Base-by-base conservation (phyloP, 2,113 vertebrate species). In the Oncorhynchus tshawytscha region DNA sequence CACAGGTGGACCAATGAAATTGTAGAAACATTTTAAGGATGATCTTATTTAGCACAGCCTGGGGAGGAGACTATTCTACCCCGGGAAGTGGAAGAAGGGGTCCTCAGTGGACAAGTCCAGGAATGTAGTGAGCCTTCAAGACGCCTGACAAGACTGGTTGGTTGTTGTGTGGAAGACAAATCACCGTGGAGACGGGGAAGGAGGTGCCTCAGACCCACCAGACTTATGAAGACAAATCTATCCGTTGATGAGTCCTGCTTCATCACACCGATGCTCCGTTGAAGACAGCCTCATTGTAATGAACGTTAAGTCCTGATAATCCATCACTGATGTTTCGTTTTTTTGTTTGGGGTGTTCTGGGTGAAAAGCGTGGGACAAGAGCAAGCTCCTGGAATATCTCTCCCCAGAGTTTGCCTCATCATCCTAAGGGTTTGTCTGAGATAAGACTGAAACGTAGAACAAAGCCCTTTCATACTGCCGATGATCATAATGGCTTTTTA, bases 161-260 rank as follows among this genome's bases (percentile, higher is more conserved):
- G 57, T 48, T 73, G 64, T 66, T 71, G 62, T 29, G 31, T 71
- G 34, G 70, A 77, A 82, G 80, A 83, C 76, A 79, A 78, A 86
- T 82, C 79, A 82, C 57, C 70, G 4, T 74, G 72, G 67, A 75
- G 82, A 88, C 86, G 78, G 67, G 72, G 13, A 67, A 74, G 66
- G 45, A 80, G 80, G 74, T 75, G 59, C 73, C 73, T 81, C 77
- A 73, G 39, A 54, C 31, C 77, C 75, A 84, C 83, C 87, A 83
- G 78, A 80, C 22, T 84, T 77, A 83, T 87, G 85, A 88, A 87
- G 81, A 89, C 78, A 83, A 86, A 86, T 82, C 78, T 75, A 78
- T 34, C 64, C 39, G n/a, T 72, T 77, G 85, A 85, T 86, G 85
- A 75, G 71, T 67, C 73, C 62, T 78, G 76, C 80, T 85, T 72